Conservation (phyloP, 2,888 invertebrate species). For the Drosophila mimica region DNA sequence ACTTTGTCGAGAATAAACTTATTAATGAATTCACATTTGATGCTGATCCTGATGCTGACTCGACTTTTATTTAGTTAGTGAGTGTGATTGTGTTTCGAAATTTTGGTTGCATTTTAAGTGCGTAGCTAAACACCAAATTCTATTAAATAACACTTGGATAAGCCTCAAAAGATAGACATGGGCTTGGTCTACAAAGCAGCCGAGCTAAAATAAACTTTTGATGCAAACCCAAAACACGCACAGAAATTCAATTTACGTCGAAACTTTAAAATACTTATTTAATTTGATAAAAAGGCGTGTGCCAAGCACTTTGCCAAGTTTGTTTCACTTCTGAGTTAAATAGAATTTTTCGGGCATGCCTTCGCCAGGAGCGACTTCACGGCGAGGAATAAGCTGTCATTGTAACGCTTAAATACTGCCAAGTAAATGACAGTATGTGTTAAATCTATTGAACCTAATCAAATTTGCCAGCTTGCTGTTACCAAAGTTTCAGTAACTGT, state of each 20-base stretch:
- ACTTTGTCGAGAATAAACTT: slow-evolving; percentile 19
- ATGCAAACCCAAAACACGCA: neutral
- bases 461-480: slow-evolving; percentile 42
- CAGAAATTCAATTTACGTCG: slow-evolving; percentile 12
- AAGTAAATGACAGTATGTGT: slow-evolving; percentile 45
- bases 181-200: slow-evolving; percentile 11
- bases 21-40: slow-evolving; percentile 49
- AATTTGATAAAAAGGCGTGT: slow-evolving; percentile 57
- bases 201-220: slow-evolving; percentile 16
- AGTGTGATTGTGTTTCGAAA: neutral
- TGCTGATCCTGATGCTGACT: slow-evolving; percentile 13
- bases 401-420: slow-evolving; percentile 45
- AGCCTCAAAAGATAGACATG: slow-evolving; percentile 6
- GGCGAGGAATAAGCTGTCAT: slow-evolving; percentile 12
- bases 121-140: slow-evolving; percentile 22
- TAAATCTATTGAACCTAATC: slow-evolving; percentile 64
- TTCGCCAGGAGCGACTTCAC: neutral
- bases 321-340: slow-evolving; percentile 69
- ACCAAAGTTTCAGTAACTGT: slow-evolving; percentile 29
- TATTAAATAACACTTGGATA: slow-evolving; percentile 35
- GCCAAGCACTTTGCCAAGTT: slow-evolving; percentile 59
- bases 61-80: neutral
- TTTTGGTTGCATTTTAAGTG: neutral
- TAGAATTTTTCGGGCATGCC: slow-evolving; percentile 41
- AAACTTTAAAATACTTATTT: slow-evolving; percentile 58